Percentiles rank a stretch among this genome's conserved stretches.
Conservation (phyloP, 2,888 invertebrate species). For the Phasia obesa region DNA sequence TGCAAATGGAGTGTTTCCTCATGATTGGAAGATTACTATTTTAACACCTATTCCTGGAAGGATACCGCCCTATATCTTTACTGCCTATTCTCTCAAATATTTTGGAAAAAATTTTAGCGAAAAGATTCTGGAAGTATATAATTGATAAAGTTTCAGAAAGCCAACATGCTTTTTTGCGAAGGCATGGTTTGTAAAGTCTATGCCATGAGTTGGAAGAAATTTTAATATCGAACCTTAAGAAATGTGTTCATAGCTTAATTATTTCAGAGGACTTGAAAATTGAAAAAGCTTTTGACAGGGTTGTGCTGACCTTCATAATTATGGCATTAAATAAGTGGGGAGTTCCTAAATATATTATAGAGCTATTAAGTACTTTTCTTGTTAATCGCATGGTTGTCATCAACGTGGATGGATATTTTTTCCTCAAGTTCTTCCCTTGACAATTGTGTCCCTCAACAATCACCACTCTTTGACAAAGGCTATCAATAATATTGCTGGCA, state of each 20-base stretch:
- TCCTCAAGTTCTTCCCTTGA: slow-evolving; percentile 5
- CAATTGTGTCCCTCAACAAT: slow-evolving; percentile 21
- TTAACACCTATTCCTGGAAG: no score
- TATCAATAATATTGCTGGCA: neutral
- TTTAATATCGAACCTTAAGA: slow-evolving; percentile 4
- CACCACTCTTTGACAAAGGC: slow-evolving; percentile 24
- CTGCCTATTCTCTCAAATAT: slow-evolving; percentile 32
- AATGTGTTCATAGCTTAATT: neutral
- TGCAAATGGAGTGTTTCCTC: no score
- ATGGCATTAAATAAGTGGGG: neutral
- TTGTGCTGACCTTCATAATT: neutral
- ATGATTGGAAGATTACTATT: no score
- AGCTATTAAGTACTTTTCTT: slow-evolving; percentile 8
- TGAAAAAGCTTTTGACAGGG: slow-evolving; percentile 1
- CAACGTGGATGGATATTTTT: neutral
- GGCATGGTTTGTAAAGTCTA: no score
- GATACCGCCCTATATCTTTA: slow-evolving; percentile 19
- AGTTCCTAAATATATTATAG: neutral
- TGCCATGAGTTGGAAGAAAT: no score
- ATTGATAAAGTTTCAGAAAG: no score
- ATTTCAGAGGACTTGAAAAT: slow-evolving; percentile 2
- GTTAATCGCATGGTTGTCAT: neutral
- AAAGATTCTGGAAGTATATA: slow-evolving; percentile 5
- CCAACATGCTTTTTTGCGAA: no score
- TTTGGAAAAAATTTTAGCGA: slow-evolving; percentile 30